phyloP scores from a whole-genome alignment of 1,140 invertebrate genomes.

The Solenopsis invicta region DNA sequence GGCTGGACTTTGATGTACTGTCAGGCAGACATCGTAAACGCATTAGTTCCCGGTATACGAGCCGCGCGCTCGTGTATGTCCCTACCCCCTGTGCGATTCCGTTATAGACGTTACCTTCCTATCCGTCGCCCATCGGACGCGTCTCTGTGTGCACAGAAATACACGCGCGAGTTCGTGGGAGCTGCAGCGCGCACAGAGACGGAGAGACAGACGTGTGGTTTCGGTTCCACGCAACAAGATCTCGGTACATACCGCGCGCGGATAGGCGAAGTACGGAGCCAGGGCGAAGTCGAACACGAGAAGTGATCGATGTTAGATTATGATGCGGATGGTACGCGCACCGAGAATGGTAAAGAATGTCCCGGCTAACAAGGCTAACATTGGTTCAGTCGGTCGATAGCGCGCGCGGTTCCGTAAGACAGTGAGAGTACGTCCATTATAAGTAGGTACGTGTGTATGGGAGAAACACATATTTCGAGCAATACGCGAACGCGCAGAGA shows the following conservation, averaged over 20 bases:
- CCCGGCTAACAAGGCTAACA: conserved; percentile 75
- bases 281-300: conserved; percentile 67
- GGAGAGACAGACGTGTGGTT: conserved; percentile 47
- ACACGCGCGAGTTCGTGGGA: conserved; percentile 63
- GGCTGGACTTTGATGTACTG: conserved; percentile 82
- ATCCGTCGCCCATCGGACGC: conserved; percentile 57
- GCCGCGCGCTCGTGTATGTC: conserved; percentile 46
- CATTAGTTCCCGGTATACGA: conserved; percentile 79
- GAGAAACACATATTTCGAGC: background rate
- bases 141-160: conserved; percentile 51
- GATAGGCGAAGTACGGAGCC: conserved; percentile 22
- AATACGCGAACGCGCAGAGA: background rate
- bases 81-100: conserved; percentile 66
- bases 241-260: conserved; percentile 46
- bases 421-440: conserved; percentile 22
- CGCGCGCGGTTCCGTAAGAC: conserved; percentile 35
- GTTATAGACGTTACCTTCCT: conserved; percentile 71
- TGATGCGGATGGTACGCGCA: conserved; percentile 63
- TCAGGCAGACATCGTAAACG: conserved; percentile 82
- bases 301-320: conserved; percentile 78
- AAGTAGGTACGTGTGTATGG: no score
- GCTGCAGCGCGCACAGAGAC: conserved; percentile 48
- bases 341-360: conserved; percentile 75
- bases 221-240: conserved; percentile 56
- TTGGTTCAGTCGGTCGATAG: conserved; percentile 65